Conservation (phyloP, 1,140 invertebrate species). For the Sinella curviseta region DNA sequence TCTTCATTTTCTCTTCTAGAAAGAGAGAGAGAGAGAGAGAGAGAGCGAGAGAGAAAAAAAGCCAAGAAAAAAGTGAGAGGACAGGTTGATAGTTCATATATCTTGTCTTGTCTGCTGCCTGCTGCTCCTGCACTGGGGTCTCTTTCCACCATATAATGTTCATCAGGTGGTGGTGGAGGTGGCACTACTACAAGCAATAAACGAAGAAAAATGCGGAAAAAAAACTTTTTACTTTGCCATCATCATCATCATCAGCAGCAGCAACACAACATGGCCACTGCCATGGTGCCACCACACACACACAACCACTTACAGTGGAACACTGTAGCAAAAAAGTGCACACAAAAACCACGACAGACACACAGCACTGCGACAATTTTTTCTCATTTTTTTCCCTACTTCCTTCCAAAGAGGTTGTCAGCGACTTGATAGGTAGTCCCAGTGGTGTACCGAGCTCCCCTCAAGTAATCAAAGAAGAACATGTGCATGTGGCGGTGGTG, state of each 20-base stretch:
- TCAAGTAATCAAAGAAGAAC: constrained; percentile 28
- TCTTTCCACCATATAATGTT: background rate
- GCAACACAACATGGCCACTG: too few relatives aligned
- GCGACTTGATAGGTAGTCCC: constrained; percentile 40
- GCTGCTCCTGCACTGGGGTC: background rate
- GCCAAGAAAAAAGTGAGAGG: too few relatives aligned
- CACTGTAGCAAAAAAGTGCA: too few relatives aligned
- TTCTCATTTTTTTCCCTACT: background rate
- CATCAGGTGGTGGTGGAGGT: background rate
- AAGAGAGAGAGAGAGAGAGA: too few relatives aligned
- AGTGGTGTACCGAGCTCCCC: constrained; percentile 11
- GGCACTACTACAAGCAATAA: background rate
- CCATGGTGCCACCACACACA: too few relatives aligned
- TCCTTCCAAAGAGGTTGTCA: constrained; percentile 19
- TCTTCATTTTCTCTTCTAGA: background rate
- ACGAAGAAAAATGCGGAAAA: background rate
- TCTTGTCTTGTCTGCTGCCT: background rate
- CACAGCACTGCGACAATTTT: constrained; percentile 1
- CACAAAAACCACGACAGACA: too few relatives aligned
- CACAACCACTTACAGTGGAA: too few relatives aligned
- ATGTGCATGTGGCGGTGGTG: constrained; percentile 20
- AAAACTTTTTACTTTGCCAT: background rate
- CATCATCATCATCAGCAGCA: background rate
- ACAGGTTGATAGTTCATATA: too few relatives aligned
- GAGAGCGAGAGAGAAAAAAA: background rate